Percentiles rank a stretch among this genome's conserved stretches.
Conservation (phyloP, 2,888 invertebrate genomes). For the Merodon equestris region DNA sequence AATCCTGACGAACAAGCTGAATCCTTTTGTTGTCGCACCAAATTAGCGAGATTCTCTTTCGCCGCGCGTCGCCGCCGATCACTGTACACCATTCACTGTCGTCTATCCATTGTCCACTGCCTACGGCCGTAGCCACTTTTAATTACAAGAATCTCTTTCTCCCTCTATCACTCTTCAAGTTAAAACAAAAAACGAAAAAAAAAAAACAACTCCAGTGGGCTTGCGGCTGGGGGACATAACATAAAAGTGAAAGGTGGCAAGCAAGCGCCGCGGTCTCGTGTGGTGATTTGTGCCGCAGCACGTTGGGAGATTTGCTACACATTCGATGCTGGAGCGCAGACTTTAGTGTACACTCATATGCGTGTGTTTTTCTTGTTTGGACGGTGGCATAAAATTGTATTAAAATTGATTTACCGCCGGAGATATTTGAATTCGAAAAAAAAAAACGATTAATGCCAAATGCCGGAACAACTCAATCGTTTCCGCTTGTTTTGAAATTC, state of each 20-base stretch:
- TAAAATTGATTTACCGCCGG: constrained; percentile 66
- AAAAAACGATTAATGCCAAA: constrained; percentile 67
- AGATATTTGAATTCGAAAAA: constrained; percentile 67
- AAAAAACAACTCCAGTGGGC: constrained; percentile 55
- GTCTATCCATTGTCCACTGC: too few relatives aligned
- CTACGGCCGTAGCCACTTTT: constrained; percentile 42
- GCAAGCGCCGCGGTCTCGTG: constrained; percentile 31
- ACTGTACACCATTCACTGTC: constrained; percentile 13
- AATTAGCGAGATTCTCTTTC: constrained; percentile 52
- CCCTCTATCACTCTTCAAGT: constrained; percentile 17
- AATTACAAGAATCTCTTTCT: constrained; percentile 51
- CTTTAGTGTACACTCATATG: constrained; percentile 3
- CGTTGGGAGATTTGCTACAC: constrained; percentile 23
- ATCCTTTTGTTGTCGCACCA: constrained; percentile 61
- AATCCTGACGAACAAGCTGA: constrained; percentile 47
- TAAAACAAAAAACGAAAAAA: constrained; percentile 30
- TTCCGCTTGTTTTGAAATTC: constrained; percentile 62
- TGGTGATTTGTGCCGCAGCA: constrained; percentile 33
- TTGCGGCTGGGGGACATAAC: constrained; percentile 21
- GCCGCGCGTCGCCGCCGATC: background rate
- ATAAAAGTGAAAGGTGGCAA: constrained; percentile 63
- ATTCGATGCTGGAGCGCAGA: constrained; percentile 30
- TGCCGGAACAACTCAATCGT: constrained; percentile 69
- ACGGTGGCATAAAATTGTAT: constrained; percentile 60
- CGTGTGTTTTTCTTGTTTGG: background rate